phyloP scores from a whole-genome alignment of 2,113 vertebrate species.

The Sterrhoptilus dennistouni region DNA sequence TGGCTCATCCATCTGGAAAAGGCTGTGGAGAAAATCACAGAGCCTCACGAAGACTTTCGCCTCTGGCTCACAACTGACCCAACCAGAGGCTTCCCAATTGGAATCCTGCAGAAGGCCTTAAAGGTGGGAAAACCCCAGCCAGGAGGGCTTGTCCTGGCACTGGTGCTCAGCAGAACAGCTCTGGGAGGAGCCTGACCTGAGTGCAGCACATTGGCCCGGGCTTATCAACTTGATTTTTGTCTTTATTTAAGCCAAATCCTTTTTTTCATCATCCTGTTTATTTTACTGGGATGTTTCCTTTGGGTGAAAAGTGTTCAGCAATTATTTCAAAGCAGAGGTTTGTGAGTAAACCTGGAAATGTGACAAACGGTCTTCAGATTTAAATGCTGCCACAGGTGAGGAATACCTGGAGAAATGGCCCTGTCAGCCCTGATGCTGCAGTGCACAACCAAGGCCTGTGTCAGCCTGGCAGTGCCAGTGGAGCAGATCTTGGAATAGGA shows the following conservation, averaged over 20 bases:
- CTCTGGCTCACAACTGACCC: conserved; percentile 97
- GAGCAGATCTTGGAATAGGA: not conserved
- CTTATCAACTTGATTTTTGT: not conserved
- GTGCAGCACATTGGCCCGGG: not conserved
- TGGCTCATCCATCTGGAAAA: conserved; percentile 94
- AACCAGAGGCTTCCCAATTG: conserved; percentile 87
- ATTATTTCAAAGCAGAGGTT: not conserved
- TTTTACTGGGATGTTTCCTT: not conserved
- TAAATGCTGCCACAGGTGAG: not conserved
- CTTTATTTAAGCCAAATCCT: not conserved
- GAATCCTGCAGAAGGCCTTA: conserved; percentile 92
- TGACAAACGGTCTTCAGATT: not conserved
- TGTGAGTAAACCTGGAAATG: not conserved
- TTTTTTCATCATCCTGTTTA: not conserved
- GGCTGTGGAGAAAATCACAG: conserved; percentile 83
- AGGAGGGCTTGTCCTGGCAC: not conserved
- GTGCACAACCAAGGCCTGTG: not conserved
- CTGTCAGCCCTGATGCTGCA: not conserved
- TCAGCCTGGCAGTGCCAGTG: not conserved
- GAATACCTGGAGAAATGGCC: not conserved
- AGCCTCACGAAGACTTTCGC: conserved; percentile 89
- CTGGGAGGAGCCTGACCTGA: too few relatives aligned
- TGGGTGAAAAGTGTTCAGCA: not conserved
- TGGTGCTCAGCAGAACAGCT: not conserved
- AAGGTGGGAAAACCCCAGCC: conserved; percentile 71